Evolutionary conservation across 2,797 vertebrate species (phyloP), one percentile per base, ranked within the genome.

Genomic region (Galago senegalensis): DNA sequence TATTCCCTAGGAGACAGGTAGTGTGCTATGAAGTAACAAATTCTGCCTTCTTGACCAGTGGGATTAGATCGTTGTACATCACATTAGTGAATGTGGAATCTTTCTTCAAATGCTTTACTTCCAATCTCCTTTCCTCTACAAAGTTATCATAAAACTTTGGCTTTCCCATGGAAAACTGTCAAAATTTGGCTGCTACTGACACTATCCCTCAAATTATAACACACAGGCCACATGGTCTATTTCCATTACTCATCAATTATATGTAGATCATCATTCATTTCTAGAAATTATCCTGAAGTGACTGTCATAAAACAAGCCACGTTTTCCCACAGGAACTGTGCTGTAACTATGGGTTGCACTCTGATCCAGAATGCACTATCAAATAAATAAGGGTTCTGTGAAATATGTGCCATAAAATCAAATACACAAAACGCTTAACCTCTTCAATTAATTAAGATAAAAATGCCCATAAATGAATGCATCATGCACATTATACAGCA

Each of bases 401-500:
- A 94, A 96, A 93, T 93, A 93, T 43, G 63, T 83, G 34, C 79
- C 46, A 58, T 95, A 96, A 97, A 83, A 77, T 88, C 43, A 93
- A 94, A 93, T 83, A 95, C 67, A 88, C 53, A 76, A 89, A 96
- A 93, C 91, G 65, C 67, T 97, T 96, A 97, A 88, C 85, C 85
- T 97, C 87, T 84, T 94, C 85, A 84, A 87, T 97, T 92, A 98
- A 97, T 92, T 97, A 77, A 93, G 91, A 92, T 49, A 95, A 82
- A 40, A 83, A 60, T 58, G 75, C 60, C 77, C 89, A 43, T 90
- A 92, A 95, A 86, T 94, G 90, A 97, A 80, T 63, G 60, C 53
- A 53, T 60, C n/a, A 53, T 83, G 65, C 21, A 56, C 31, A 37
- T 93, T 94, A 69, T 12, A 82, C 37, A 61, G 56, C 16, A 76